phyloP scores from a whole-genome alignment of 2,888 invertebrate species.

The Drosophila incognita region DNA sequence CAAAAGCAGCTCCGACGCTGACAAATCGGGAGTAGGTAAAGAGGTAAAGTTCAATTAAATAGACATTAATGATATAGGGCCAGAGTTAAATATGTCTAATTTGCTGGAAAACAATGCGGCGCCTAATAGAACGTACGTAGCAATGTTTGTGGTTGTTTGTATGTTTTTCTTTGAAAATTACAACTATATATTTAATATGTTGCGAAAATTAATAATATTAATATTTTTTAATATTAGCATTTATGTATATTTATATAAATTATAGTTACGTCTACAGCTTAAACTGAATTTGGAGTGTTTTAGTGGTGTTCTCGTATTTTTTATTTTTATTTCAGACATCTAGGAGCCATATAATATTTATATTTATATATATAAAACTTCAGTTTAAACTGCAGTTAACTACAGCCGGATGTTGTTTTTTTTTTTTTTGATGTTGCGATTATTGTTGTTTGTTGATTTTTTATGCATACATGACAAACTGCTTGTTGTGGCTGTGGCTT shows the following conservation, averaged over 20 bases:
- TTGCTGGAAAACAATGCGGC: slow-evolving; percentile 51
- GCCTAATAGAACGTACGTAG: slow-evolving; percentile 47
- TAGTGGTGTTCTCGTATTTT: slow-evolving; percentile 47
- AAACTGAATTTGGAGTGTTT: slow-evolving; percentile 81
- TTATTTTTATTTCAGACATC: slow-evolving; percentile 45
- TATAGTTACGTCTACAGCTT: slow-evolving; percentile 78
- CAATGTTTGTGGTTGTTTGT: slow-evolving; percentile 38
- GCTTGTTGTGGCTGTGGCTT: slow-evolving; percentile 72
- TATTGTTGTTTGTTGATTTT: slow-evolving; percentile 52
- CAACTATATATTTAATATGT: slow-evolving; percentile 75
- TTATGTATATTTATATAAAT: slow-evolving; percentile 80
- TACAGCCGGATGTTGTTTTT: slow-evolving; percentile 74
- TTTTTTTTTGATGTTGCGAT: slow-evolving; percentile 39
- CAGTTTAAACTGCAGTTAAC: slow-evolving; percentile 79
- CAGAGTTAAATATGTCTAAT: slow-evolving; percentile 30
- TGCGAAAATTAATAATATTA: slow-evolving; percentile 79
- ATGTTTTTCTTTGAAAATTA: slow-evolving; percentile 60
- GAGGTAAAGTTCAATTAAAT: slow-evolving; percentile 30
- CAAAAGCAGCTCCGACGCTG: slow-evolving; percentile 30
- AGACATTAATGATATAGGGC: slow-evolving; percentile 30
- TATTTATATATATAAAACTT: slow-evolving; percentile 72
- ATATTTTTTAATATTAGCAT: slow-evolving; percentile 79
- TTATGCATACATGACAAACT: slow-evolving; percentile 73
- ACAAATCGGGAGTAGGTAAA: slow-evolving; percentile 17
- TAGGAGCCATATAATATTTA: slow-evolving; percentile 52